Evolutionary conservation across 2,888 invertebrate genomes (phyloP).

Genomic region (Oeneis ivallda): DNA sequence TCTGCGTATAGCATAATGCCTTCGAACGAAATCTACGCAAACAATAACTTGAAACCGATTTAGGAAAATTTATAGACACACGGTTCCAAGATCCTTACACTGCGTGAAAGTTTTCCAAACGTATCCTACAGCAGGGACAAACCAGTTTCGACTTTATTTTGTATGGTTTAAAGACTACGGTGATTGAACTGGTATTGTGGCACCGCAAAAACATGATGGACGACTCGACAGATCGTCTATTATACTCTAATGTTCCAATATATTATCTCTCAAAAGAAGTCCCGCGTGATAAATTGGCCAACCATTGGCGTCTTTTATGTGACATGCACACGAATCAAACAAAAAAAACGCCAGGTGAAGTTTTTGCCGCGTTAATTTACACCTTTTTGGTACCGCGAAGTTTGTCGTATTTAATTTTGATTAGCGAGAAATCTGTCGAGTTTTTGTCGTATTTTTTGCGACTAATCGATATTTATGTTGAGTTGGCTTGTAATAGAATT

Average conservation of each 20-base stretch:
- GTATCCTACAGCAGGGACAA: neutral
- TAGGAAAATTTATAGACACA: conserved; percentile 62
- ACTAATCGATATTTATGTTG: conserved; percentile 33
- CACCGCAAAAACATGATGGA: conserved; percentile 68
- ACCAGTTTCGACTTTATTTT: conserved; percentile 15
- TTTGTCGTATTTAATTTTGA: conserved; percentile 47
- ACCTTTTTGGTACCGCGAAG: conserved; percentile 43
- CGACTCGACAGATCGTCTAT: conserved; percentile 69
- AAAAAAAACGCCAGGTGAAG: conserved; percentile 60
- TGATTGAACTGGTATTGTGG: conserved; percentile 36
- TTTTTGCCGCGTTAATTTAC: conserved; percentile 52
- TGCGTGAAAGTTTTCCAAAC: conserved; percentile 43
- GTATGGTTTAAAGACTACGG: conserved; percentile 4
- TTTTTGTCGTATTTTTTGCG: conserved; percentile 29
- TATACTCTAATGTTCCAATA: conserved; percentile 77
- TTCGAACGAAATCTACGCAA: conserved; percentile 52
- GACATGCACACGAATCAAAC: conserved; percentile 24
- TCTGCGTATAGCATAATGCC: conserved; percentile 51
- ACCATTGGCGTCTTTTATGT: conserved; percentile 55
- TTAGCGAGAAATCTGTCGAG: conserved; percentile 42
- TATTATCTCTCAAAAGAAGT: conserved; percentile 71
- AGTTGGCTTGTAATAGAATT: conserved; percentile 23
- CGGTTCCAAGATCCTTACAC: conserved; percentile 45
- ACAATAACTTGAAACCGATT: conserved; percentile 54
- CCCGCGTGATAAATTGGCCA: conserved; percentile 67